Evolutionary conservation across 2,797 vertebrate species (phyloP).

Genomic region (Anableps anableps): DNA sequence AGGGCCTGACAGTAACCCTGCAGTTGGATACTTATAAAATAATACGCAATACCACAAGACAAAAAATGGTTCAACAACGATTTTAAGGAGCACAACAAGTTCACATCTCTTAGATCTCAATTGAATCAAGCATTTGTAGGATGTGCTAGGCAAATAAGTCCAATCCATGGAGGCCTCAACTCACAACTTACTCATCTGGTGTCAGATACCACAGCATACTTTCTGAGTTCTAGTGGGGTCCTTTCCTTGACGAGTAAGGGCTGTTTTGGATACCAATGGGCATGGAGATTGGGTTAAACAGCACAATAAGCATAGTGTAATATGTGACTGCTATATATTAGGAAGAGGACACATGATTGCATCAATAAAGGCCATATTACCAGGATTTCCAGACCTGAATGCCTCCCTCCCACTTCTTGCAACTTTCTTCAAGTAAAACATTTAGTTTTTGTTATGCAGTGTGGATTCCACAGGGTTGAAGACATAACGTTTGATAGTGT

Average conservation of each 20-base stretch:
- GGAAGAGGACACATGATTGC: not conserved
- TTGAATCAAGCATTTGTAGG: not conserved
- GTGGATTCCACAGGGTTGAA: slow-evolving; percentile 30
- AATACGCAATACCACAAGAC: not conserved
- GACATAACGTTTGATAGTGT: slow-evolving; percentile 11
- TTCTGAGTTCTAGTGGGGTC: not conserved
- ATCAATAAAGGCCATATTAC: slow-evolving; percentile 11
- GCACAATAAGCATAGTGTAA: not conserved
- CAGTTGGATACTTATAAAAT: not conserved
- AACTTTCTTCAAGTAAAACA: not conserved
- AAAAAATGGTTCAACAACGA: not conserved
- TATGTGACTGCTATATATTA: not conserved
- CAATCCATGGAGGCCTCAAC: not conserved
- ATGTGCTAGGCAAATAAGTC: not conserved
- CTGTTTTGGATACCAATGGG: not conserved
- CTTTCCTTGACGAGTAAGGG: not conserved
- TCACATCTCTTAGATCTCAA: not conserved
- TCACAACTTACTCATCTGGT: not conserved
- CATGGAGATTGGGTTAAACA: not conserved
- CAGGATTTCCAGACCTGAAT: slow-evolving; percentile 1
- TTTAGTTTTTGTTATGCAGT: slow-evolving; percentile 13
- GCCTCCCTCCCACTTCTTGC: not conserved
- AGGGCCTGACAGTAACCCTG: not conserved
- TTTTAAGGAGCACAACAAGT: not conserved
- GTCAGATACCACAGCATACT: not conserved